phyloP scores from a whole-genome alignment of 2,888 invertebrate genomes.

The Agrochola litura region DNA sequence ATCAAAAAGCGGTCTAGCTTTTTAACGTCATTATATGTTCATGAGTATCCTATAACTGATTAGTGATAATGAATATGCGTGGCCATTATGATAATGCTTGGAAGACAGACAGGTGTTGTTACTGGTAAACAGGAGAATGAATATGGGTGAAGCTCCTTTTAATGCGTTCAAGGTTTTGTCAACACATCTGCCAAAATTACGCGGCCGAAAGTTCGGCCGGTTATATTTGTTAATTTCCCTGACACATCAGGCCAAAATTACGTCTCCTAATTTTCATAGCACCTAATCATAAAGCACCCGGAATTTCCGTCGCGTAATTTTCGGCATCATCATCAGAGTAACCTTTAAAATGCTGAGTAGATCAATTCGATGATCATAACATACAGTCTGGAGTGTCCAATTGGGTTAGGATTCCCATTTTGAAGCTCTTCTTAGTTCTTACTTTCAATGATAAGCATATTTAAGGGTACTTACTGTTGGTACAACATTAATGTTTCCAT shows the following conservation, averaged over 20 bases:
- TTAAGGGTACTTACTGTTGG: constrained; percentile 64
- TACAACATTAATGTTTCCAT: constrained; percentile 79
- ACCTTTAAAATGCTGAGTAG: not conserved
- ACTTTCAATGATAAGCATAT: not conserved
- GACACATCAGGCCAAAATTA: not conserved
- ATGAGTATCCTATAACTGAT: no score
- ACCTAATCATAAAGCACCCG: not conserved
- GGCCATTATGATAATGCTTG: not conserved
- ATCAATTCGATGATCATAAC: not conserved
- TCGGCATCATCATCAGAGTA: not conserved
- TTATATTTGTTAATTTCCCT: not conserved
- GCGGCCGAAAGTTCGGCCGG: not conserved
- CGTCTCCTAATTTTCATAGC: not conserved
- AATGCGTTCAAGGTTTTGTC: not conserved
- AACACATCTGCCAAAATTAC: not conserved
- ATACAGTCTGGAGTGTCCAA: not conserved
- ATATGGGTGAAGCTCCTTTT: not conserved
- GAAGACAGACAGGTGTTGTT: not conserved
- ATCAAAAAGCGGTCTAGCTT: not conserved
- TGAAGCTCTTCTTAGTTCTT: not conserved
- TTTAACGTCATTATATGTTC: not conserved
- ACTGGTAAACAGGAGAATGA: not conserved
- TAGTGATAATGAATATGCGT: not conserved
- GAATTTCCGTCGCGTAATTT: not conserved
- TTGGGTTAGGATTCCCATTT: not conserved